Conservation (phyloP, 2,113 vertebrate genomes). For the Tragelaphus strepsiceros region DNA sequence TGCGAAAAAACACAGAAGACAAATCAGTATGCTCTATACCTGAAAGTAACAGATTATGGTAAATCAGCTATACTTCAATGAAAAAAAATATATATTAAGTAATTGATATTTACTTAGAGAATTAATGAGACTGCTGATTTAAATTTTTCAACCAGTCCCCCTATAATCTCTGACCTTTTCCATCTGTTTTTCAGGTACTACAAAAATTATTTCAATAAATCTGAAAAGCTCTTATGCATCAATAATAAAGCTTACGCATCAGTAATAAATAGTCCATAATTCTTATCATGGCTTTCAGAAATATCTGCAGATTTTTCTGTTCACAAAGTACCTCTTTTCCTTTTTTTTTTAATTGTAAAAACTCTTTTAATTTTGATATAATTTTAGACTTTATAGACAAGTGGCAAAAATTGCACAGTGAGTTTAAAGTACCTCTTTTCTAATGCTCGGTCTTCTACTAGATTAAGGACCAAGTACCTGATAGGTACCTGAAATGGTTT, state of each 20-base stretch:
- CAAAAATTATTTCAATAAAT: background rate
- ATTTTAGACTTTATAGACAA: background rate
- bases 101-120: background rate
- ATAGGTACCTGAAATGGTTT: background rate
- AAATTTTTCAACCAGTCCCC: background rate
- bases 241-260: background rate
- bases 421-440: background rate
- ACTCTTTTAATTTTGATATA: background rate
- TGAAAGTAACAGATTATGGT: background rate
- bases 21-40: background rate
- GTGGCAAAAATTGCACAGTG: background rate
- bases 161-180: background rate
- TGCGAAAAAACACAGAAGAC: background rate
- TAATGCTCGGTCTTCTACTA: background rate
- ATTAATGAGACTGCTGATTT: background rate
- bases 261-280: background rate
- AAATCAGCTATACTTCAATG: background rate
- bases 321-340: background rate
- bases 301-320: background rate
- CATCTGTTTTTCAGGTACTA: background rate
- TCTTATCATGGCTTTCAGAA: background rate
- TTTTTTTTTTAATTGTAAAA: background rate
- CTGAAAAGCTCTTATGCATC: background rate
- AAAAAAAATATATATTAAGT: background rate
- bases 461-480: background rate